A percentile compares a stretch with the other conserved stretches of the same genome.
phyloP scores from a whole-genome alignment of 2,113 vertebrate species.

The Phalacrocorax aristotelis region DNA sequence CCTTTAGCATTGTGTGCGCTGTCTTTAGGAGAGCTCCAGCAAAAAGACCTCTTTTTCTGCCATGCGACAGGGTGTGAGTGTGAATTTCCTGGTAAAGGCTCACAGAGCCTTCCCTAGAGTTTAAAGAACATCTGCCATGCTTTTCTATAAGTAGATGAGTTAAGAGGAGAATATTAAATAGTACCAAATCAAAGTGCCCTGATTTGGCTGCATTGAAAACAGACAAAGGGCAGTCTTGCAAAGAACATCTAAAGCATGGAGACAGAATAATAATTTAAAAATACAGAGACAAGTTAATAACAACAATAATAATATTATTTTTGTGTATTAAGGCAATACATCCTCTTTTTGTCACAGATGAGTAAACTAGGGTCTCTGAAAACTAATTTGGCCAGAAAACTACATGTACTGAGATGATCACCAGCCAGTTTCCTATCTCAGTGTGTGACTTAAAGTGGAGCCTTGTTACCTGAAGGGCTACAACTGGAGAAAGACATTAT shows the following conservation, averaged over 20 bases:
- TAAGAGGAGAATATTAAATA: constrained; percentile 31
- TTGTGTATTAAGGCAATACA: background rate
- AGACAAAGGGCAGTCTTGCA: background rate
- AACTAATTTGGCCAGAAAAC: background rate
- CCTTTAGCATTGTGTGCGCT: background rate
- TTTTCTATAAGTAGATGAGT: background rate
- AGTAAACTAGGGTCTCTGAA: background rate
- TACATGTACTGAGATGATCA: background rate
- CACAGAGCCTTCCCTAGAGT: constrained; percentile 7
- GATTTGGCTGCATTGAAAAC: background rate
- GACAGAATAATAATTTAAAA: background rate
- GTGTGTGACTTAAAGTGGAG: background rate
- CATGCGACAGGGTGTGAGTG: background rate
- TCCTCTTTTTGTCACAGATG: background rate
- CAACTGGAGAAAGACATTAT: background rate
- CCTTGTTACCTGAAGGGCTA: background rate
- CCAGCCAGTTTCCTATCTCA: background rate
- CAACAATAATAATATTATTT: background rate
- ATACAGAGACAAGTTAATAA: background rate
- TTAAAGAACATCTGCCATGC: constrained; percentile 24
- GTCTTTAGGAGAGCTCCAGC: background rate
- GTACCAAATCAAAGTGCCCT: background rate
- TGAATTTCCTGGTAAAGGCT: background rate
- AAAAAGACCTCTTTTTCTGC: background rate
- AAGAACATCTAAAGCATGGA: background rate